Conservation (phyloP, 2,113 vertebrate genomes). For the Rhinogobius similis region DNA sequence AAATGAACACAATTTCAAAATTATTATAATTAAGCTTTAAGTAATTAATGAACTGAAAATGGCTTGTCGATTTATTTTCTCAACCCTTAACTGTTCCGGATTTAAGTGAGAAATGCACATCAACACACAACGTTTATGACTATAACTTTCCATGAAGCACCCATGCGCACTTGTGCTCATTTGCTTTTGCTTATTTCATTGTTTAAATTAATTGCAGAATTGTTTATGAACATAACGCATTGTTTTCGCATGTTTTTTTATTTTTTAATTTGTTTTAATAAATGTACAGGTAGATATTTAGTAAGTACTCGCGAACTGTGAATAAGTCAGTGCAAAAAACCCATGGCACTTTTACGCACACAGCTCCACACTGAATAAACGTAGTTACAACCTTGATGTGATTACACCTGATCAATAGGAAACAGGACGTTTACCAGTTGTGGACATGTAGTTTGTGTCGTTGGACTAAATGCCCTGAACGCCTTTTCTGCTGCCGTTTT, state of each 20-base stretch:
- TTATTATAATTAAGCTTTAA: not conserved
- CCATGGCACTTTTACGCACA: slow-evolving; percentile 23
- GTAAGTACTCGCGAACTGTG: slow-evolving; percentile 23
- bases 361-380: slow-evolving; percentile 34
- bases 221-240: not conserved
- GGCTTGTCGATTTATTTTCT: not conserved
- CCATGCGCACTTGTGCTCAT: not conserved
- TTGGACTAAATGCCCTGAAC: slow-evolving; percentile 28
- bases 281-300: not conserved
- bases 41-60: not conserved
- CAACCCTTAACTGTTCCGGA: not conserved
- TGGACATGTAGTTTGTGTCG: slow-evolving; percentile 17
- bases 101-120: not conserved
- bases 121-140: not conserved
- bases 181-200: not conserved
- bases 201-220: not conserved
- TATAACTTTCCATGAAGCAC: not conserved
- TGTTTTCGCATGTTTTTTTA: not conserved
- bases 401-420: slow-evolving; percentile 45
- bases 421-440: slow-evolving; percentile 23
- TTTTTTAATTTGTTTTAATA: slow-evolving; percentile 20
- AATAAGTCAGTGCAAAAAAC: slow-evolving; percentile 36
- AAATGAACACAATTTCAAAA: not conserved
- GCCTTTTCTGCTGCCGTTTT: slow-evolving; percentile 40
- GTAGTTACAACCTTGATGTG: slow-evolving; percentile 35